These are phyloP conservation scores for Diadumene lineata DNA, from an alignment of 92 coral and sea anemone species.

Conservation along the genomic window DNA sequence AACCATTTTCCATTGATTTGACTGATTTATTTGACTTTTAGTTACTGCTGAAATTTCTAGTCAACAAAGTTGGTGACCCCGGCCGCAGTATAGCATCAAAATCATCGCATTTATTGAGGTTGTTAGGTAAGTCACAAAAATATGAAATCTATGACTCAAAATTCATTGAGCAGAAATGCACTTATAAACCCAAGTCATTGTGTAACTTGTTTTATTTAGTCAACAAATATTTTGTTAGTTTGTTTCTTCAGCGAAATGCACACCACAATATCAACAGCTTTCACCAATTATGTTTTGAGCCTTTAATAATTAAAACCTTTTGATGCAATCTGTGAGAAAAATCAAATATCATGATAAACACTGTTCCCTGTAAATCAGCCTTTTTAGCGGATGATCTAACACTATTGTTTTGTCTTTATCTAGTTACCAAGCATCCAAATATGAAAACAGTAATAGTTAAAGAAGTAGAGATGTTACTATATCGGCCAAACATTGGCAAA, in stretches of 20 bases:
- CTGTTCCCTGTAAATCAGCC: too few species aligned
- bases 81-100: constrained; percentile 87
- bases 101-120: constrained; percentile 76
- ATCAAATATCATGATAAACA: too few species aligned
- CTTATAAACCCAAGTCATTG: too few species aligned
- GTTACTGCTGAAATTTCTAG: constrained; percentile 78
- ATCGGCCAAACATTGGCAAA: constrained; percentile 82
- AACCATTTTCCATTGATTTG: not conserved
- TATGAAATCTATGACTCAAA: too few species aligned
- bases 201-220: too few species aligned
- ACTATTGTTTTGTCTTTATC: not conserved
- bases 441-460: constrained; percentile 88
- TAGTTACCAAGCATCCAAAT: constrained; percentile 94
- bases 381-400: too few species aligned
- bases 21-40: constrained; percentile 7
- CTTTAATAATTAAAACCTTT: too few species aligned
- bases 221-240: not conserved
- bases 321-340: too few species aligned
- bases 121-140: constrained; percentile 82
- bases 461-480: constrained; percentile 86
- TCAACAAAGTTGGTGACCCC: constrained; percentile 98
- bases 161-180: too few species aligned
- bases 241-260: too few species aligned
- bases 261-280: too few species aligned
- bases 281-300: too few species aligned